Evolutionary conservation across 23 tunicate species (phyloP).

Genomic region (Trididemnum nubilum): DNA sequence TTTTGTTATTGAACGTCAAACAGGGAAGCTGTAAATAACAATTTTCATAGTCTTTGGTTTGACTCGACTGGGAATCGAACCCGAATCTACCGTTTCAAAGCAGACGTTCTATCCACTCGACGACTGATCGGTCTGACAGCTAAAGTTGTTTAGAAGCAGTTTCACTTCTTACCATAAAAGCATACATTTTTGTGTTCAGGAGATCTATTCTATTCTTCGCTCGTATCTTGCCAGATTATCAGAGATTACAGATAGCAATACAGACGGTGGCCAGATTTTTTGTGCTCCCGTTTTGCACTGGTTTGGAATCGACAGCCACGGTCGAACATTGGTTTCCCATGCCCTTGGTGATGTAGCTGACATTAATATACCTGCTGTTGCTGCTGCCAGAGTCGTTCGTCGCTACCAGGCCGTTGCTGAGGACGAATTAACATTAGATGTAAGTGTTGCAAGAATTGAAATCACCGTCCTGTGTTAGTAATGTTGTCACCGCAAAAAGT

Average conservation of each 20-base stretch:
- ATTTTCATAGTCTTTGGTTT: no score
- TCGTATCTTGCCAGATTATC: conserved; percentile 51
- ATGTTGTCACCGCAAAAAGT: no score
- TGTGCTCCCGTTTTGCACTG: conserved; percentile 94
- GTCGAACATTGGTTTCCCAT: conserved; percentile 72
- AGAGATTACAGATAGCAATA: conserved; percentile 24
- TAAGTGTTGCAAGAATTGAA: conserved; percentile 33
- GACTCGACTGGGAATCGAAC: no score
- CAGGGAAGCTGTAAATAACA: no score
- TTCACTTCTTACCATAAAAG: no score
- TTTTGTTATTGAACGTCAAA: no score
- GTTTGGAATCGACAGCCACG: conserved; percentile 86
- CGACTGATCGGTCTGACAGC: no score
- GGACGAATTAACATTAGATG: conserved; percentile 73
- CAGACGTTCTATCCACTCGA: no score
- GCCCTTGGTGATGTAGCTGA: conserved; percentile 92
- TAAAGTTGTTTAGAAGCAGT: no score
- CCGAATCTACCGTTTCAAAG: no score
- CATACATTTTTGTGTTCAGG: conserved; percentile 35
- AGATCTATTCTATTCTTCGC: conserved; percentile 43
- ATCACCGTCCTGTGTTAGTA: no score
- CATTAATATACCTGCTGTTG: conserved; percentile 93
- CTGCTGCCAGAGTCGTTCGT: conserved; percentile 82
- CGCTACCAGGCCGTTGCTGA: conserved; percentile 74
- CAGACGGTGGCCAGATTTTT: conserved; percentile 55